Percentiles rank a stretch among this genome's conserved stretches.
These are phyloP conservation scores for Parasteatoda lunata DNA, from an alignment of 2,888 invertebrate genomes.

Conservation along the genomic window DNA sequence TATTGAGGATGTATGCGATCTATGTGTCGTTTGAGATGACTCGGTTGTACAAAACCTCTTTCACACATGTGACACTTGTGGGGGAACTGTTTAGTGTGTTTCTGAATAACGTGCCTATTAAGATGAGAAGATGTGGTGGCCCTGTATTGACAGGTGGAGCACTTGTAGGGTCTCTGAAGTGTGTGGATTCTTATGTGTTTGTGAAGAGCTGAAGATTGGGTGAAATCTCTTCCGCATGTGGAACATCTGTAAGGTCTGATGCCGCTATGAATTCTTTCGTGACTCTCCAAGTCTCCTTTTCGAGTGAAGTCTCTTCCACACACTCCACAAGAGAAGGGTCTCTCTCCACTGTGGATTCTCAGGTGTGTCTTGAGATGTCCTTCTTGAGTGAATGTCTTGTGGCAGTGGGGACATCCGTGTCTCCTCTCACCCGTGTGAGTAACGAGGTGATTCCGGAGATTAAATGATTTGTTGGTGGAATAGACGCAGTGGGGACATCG, in stretches of 20 bases:
- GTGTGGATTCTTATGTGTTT: constrained; percentile 18
- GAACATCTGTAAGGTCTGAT: constrained; percentile 14
- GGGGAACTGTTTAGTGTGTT: constrained; percentile 15
- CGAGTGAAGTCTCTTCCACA: neutral
- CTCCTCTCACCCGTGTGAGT: too few species aligned
- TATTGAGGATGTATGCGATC: neutral
- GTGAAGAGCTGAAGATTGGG: neutral
- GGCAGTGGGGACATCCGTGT: constrained; percentile 10
- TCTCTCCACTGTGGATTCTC: neutral
- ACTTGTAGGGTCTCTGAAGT: constrained; percentile 31
- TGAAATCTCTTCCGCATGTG: constrained; percentile 24
- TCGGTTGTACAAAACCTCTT: constrained; percentile 10
- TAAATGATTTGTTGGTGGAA: too few species aligned
- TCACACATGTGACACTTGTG: constrained; percentile 21
- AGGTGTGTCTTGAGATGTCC: neutral
- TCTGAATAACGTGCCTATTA: neutral
- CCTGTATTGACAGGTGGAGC: constrained; percentile 28
- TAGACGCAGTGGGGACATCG: too few species aligned
- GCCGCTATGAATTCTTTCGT: constrained; percentile 4
- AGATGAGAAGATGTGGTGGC: neutral
- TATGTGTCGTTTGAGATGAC: neutral
- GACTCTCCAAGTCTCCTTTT: neutral
- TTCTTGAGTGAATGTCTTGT: neutral
- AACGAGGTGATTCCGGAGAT: too few species aligned
- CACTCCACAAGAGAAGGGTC: neutral